Percentiles rank a stretch among this genome's conserved stretches.
These are phyloP conservation scores for Hycleus cichorii DNA, from an alignment of 1,140 invertebrate species.

Conservation along the genomic window DNA sequence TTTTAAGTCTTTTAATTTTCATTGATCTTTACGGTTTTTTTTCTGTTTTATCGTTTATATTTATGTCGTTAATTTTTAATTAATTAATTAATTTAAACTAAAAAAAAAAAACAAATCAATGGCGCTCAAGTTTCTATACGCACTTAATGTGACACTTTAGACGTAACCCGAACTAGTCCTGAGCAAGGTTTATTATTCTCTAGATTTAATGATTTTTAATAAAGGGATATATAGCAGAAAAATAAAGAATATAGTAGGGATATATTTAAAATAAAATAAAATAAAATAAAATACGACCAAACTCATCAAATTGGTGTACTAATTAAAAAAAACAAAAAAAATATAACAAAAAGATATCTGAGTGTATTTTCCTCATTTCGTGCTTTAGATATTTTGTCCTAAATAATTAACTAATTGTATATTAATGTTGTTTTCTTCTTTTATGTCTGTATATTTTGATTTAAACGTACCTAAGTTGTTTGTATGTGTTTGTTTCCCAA, in stretches of 20 bases:
- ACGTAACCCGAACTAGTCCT: conserved; percentile 38
- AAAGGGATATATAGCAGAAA: conserved; percentile 26
- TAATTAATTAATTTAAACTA: not conserved
- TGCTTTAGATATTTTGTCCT: conserved; percentile 36
- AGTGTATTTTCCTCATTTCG: conserved; percentile 28
- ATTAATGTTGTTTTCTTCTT: conserved; percentile 31
- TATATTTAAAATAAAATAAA: conserved; percentile 10
- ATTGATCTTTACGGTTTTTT: not conserved
- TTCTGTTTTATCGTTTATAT: too few species aligned
- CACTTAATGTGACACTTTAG: conserved; percentile 34
- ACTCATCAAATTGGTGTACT: conserved; percentile 32
- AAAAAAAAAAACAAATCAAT: conserved; percentile 12
- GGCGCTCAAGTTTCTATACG: conserved; percentile 35
- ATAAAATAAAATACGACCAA: conserved; percentile 28
- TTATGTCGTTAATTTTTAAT: too few species aligned
- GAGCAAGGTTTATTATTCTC: conserved; percentile 30
- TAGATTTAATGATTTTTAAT: conserved; percentile 1
- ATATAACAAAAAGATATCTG: conserved; percentile 10
- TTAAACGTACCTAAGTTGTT: conserved; percentile 35
- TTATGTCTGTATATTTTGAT: conserved; percentile 9
- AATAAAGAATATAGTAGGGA: conserved; percentile 8
- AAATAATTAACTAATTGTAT: conserved; percentile 31
- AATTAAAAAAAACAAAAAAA: conserved; percentile 8
- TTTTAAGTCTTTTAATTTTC: conserved; percentile 3
- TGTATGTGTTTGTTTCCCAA: conserved; percentile 29